Conservation (phyloP, 2,888 invertebrate species). For the Myopa tessellatipennis region DNA sequence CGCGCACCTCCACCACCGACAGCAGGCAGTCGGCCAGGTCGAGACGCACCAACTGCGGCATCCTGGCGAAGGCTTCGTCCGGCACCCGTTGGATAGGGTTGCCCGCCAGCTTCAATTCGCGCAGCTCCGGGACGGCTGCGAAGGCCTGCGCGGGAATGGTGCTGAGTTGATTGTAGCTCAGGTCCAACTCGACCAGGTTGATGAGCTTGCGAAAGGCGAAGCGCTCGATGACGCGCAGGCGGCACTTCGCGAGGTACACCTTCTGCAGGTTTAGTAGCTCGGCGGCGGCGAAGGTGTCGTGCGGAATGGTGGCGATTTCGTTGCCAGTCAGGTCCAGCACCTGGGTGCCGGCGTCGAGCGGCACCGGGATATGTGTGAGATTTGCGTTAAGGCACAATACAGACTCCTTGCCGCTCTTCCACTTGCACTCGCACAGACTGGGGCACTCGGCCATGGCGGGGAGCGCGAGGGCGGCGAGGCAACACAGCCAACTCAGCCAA, state of each 20-base stretch:
- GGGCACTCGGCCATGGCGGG: conserved; percentile 75
- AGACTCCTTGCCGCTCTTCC: conserved; percentile 89
- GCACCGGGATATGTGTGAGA: conserved; percentile 78
- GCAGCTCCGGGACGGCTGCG: conserved; percentile 77
- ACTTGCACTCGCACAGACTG: conserved; percentile 85
- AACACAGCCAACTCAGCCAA: conserved; percentile 50
- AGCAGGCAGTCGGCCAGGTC: conserved; percentile 82
- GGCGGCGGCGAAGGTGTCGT: conserved; percentile 80
- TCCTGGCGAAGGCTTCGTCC: conserved; percentile 76
- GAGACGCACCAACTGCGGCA: conserved; percentile 77
- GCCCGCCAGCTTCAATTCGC: conserved; percentile 79
- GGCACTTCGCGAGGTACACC: conserved; percentile 79
- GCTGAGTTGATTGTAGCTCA: conserved; percentile 78
- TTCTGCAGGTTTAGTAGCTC: conserved; percentile 85
- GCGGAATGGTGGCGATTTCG: conserved; percentile 74
- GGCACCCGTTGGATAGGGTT: conserved; percentile 80
- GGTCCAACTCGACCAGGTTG: conserved; percentile 84
- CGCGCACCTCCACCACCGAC: conserved; percentile 75
- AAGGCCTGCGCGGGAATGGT: conserved; percentile 80
- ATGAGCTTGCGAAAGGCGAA: conserved; percentile 82
- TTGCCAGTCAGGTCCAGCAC: conserved; percentile 83
- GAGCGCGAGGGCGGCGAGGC: conserved; percentile 51
- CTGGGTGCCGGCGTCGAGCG: conserved; percentile 82
- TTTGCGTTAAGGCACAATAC: conserved; percentile 83
- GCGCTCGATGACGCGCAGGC: conserved; percentile 76